These are phyloP conservation scores for Bombus consobrinus DNA, from an alignment of 1,140 invertebrate genomes.

Conservation along the genomic window DNA sequence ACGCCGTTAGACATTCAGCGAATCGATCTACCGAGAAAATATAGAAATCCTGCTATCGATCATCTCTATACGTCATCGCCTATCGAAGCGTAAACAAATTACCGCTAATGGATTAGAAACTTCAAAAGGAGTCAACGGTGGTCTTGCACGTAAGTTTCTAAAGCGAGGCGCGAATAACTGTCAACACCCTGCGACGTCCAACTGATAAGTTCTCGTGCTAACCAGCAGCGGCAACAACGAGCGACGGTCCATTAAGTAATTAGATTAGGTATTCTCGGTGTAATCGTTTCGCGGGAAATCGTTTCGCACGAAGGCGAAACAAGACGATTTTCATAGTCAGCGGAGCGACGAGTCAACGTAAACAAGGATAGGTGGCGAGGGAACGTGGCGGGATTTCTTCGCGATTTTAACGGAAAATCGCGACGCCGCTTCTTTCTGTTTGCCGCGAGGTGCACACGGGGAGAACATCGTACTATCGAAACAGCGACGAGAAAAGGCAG, in stretches of 20 bases:
- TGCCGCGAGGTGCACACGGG: background rate
- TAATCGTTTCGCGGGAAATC: no score
- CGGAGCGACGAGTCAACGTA: no score
- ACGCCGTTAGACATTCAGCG: background rate
- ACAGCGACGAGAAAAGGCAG: slow-evolving; percentile 52
- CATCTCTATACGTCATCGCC: no score
- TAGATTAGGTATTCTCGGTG: background rate
- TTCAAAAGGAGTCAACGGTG: background rate
- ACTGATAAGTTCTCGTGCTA: background rate
- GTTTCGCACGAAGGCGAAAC: background rate
- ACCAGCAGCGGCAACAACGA: background rate
- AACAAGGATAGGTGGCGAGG: background rate
- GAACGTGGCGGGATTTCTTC: background rate
- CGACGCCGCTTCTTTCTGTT: background rate
- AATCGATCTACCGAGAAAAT: background rate
- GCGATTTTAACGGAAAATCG: background rate
- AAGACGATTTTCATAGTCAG: no score
- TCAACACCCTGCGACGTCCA: background rate
- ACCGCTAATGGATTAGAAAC: slow-evolving; percentile 4
- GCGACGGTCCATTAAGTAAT: background rate
- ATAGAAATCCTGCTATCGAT: background rate
- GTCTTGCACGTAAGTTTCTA: background rate
- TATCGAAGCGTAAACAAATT: background rate
- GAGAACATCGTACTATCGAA: slow-evolving; percentile 16
- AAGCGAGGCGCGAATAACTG: background rate